Evolutionary conservation across 35 echinoderm and acorn worm genomes (phyloP).

Genomic region (Chiridota heheva): DNA sequence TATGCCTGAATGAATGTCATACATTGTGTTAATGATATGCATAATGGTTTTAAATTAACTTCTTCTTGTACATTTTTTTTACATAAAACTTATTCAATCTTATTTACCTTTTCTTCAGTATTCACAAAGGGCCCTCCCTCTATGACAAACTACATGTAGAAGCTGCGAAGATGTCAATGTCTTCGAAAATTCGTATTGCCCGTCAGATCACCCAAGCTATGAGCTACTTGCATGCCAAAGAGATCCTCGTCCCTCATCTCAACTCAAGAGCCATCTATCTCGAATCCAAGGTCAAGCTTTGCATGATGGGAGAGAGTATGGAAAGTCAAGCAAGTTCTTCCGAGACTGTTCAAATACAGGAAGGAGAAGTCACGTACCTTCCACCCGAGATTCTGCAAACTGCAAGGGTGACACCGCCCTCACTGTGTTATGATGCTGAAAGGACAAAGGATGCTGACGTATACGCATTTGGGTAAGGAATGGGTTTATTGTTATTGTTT

Average conservation of each 20-base stretch:
- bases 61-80: too few relatives aligned
- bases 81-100: background rate
- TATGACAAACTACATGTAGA: conserved; percentile 70
- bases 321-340: background rate
- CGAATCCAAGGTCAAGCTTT: conserved; percentile 89
- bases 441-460: conserved; percentile 70
- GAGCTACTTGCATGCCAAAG: conserved; percentile 83
- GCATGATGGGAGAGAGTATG: conserved; percentile 61
- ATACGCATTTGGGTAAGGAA: conserved; percentile 83
- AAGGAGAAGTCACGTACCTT: conserved; percentile 67
- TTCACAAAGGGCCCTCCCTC: conserved; percentile 89
- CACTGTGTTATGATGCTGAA: conserved; percentile 35
- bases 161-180: conserved; percentile 49
- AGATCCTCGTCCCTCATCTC: conserved; percentile 75
- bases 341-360: conserved; percentile 13
- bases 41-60: too few relatives aligned
- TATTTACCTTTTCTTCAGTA: conserved; percentile 32
- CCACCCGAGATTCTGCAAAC: conserved; percentile 65
- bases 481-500: background rate
- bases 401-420: conserved; percentile 56
- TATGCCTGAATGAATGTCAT: too few relatives aligned
- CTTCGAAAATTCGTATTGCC: conserved; percentile 65
- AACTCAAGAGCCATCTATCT: conserved; percentile 68
- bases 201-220: conserved; percentile 82
- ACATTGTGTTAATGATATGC: too few relatives aligned